Conservation (phyloP, 2,113 vertebrate genomes). For the Aspidoscelis tigris region DNA sequence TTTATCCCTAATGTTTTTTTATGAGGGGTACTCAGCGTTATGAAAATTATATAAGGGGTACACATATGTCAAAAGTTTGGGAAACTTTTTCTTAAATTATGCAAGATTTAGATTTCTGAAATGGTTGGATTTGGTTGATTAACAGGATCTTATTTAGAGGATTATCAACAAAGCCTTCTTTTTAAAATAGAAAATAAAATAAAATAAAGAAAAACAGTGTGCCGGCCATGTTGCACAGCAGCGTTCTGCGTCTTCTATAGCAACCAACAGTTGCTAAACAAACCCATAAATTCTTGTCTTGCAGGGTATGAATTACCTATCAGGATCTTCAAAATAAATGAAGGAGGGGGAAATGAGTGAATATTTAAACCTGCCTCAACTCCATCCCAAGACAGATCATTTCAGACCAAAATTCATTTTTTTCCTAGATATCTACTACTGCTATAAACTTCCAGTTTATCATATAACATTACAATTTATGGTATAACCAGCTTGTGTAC, state of each 20-base stretch:
- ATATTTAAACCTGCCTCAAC: conserved; percentile 79
- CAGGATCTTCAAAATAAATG: conserved; percentile 75
- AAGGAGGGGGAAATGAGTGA: conserved; percentile 80
- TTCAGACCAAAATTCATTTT: conserved; percentile 74
- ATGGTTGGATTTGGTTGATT: neutral
- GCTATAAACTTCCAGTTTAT: conserved; percentile 84
- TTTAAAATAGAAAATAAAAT: too few species aligned
- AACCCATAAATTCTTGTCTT: conserved; percentile 75
- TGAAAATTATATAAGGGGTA: too few species aligned
- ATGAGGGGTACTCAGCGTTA: too few species aligned
- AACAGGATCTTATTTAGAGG: neutral
- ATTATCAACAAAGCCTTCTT: neutral
- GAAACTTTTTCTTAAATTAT: conserved; percentile 47
- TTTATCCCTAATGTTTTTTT: too few species aligned
- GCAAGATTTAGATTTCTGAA: conserved; percentile 58
- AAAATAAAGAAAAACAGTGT: neutral
- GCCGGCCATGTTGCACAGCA: conserved; percentile 48
- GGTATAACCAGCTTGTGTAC: conserved; percentile 83
- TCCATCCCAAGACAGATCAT: conserved; percentile 75
- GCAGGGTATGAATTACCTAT: conserved; percentile 76
- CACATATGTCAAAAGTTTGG: too few species aligned
- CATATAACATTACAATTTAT: conserved; percentile 87
- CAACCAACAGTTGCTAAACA: conserved; percentile 67
- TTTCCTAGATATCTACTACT: conserved; percentile 79
- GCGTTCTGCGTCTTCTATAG: conserved; percentile 38